Evolutionary conservation across 1,140 invertebrate species (phyloP).

Genomic region (Euura saliciscinereae): DNA sequence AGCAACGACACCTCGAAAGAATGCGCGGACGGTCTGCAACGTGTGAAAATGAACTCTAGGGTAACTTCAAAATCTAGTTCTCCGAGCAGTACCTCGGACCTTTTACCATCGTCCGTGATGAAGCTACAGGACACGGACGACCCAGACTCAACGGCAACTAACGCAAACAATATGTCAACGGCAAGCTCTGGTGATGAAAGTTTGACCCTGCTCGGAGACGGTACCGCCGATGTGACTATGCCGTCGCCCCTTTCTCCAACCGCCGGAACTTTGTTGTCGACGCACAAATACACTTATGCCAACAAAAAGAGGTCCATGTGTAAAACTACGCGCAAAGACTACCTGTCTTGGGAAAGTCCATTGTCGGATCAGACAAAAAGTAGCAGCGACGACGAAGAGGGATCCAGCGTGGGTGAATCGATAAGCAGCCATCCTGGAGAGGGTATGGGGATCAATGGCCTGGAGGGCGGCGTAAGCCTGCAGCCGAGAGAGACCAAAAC

Average conservation of each 20-base stretch:
- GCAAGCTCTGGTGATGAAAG: conserved; percentile 52
- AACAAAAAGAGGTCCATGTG: conserved; percentile 50
- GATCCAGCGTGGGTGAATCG: conserved; percentile 48
- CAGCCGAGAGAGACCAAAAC: background rate
- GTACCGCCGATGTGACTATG: conserved; percentile 50
- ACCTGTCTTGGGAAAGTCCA: conserved; percentile 49
- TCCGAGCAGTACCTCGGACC: conserved; percentile 45
- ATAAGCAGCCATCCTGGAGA: conserved; percentile 49
- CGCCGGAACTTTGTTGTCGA: conserved; percentile 51
- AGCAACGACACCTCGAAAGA: conserved; percentile 45
- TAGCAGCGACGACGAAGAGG: conserved; percentile 43
- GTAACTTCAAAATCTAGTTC: conserved; percentile 52
- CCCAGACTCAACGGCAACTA: conserved; percentile 39
- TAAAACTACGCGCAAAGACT: conserved; percentile 37
- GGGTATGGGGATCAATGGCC: conserved; percentile 42
- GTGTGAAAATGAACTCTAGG: conserved; percentile 38
- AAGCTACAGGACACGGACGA: conserved; percentile 47
- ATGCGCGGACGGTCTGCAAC: conserved; percentile 11
- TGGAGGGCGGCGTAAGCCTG: conserved; percentile 37
- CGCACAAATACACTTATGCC: conserved; percentile 54
- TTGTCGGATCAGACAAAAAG: conserved; percentile 45
- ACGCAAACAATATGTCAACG: conserved; percentile 45
- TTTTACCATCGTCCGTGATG: conserved; percentile 40
- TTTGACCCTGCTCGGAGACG: conserved; percentile 44
- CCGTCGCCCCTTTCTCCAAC: conserved; percentile 53